These are phyloP conservation scores for Hylia prasina DNA, from an alignment of 2,113 vertebrate species.

Conservation along the genomic window DNA sequence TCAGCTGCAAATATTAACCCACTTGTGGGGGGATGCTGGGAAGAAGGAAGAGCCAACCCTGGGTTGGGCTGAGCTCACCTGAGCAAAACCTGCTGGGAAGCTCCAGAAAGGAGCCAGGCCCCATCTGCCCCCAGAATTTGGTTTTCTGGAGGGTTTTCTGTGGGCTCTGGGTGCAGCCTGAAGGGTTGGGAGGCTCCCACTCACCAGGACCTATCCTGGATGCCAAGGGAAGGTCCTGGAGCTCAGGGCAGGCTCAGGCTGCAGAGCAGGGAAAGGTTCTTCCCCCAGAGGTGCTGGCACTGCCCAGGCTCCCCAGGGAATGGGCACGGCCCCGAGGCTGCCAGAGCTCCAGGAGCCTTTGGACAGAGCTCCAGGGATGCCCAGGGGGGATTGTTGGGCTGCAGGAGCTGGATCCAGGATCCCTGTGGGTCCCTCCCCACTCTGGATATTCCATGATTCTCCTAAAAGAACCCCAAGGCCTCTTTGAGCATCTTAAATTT, in stretches of 20 bases:
- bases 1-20: not conserved
- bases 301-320: not conserved
- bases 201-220: rapidly evolving
- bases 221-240: not conserved
- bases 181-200: rapidly evolving
- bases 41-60: not conserved
- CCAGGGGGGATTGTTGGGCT: rapidly evolving
- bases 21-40: not conserved
- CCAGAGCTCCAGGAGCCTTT: not conserved
- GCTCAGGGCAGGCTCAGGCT: not conserved
- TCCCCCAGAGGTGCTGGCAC: not conserved
- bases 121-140: too few species aligned
- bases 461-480: not conserved
- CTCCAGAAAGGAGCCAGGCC: not conserved
- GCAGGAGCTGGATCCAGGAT: rapidly evolving
- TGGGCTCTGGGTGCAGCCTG: rapidly evolving
- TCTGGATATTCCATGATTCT: not conserved
- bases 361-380: not conserved
- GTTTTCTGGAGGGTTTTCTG: not conserved
- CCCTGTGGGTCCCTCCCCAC: not conserved
- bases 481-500: not conserved
- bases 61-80: not conserved
- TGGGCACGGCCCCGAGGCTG: not conserved
- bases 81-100: not conserved
- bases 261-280: not conserved